Percentiles rank a stretch among this genome's conserved stretches.
phyloP scores from a whole-genome alignment of 1,140 invertebrate genomes.

The Drosophila funebris region DNA sequence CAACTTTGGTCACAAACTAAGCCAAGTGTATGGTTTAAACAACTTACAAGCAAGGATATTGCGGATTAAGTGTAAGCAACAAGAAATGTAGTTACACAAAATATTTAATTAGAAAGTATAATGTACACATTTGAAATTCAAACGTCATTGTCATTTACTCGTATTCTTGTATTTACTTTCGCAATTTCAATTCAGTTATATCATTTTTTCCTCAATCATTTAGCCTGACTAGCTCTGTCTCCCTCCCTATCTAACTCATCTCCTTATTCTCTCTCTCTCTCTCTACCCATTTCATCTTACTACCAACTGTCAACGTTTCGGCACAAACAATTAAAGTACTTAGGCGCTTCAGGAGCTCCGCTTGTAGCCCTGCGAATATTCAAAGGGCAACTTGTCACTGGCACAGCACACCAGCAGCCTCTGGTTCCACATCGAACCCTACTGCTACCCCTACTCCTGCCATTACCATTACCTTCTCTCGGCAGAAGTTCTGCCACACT shows the following conservation, averaged over 20 bases:
- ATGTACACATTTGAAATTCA: neutral
- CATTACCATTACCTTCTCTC: neutral
- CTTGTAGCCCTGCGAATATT: slow-evolving; percentile 56
- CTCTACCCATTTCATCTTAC: neutral
- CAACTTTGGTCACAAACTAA: slow-evolving; percentile 34
- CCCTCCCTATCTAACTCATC: neutral
- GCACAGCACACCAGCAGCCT: slow-evolving; percentile 13
- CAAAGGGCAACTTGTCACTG: slow-evolving; percentile 68
- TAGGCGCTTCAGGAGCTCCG: slow-evolving; percentile 38
- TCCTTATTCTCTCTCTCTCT: neutral
- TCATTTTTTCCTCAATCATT: neutral
- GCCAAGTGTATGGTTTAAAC: neutral
- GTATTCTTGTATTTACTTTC: neutral
- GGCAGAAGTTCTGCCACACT: slow-evolving; percentile 33
- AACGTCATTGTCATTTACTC: neutral
- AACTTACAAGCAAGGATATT: neutral
- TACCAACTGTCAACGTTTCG: slow-evolving; percentile 39
- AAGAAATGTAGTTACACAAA: neutral
- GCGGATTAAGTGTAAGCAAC: too few relatives aligned
- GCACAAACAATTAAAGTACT: slow-evolving; percentile 69
- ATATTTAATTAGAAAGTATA: neutral
- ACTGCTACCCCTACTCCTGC: neutral
- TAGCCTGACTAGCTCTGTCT: neutral
- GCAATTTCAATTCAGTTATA: neutral
- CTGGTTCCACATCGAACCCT: neutral